Conservation (phyloP, 2,113 vertebrate species). For the Zapornia atra region DNA sequence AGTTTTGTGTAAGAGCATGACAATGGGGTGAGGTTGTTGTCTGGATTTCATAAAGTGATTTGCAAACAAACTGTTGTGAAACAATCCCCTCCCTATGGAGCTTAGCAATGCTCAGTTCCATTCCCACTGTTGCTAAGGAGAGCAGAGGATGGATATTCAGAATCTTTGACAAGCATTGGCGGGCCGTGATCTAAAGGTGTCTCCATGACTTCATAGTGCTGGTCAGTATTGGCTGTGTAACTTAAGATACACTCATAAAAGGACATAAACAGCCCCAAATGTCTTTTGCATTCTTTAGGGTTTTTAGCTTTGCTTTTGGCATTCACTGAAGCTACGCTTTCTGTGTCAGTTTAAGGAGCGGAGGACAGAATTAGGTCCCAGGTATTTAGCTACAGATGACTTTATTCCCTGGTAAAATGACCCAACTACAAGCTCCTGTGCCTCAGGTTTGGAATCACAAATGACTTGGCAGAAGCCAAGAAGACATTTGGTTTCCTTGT, state of each 20-base stretch:
- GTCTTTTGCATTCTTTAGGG: neutral
- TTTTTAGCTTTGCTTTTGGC: neutral
- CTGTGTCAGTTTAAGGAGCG: neutral
- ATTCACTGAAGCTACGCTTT: neutral
- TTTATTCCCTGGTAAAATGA: neutral
- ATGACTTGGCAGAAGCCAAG: neutral
- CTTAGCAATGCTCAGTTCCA: neutral
- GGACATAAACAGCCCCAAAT: neutral
- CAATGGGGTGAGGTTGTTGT: neutral
- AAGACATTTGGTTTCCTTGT: neutral
- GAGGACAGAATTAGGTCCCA: neutral
- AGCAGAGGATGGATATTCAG: neutral
- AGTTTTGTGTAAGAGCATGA: neutral
- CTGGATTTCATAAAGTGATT: conserved; percentile 27
- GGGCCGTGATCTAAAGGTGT: neutral
- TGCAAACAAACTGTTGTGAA: conserved; percentile 22
- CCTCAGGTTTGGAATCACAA: neutral
- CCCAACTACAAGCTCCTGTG: neutral
- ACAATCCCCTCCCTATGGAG: neutral
- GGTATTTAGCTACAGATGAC: neutral
- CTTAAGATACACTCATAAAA: neutral
- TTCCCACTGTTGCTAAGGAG: neutral
- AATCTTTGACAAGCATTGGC: neutral
- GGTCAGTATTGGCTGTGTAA: neutral
- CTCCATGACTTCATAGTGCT: neutral